Base-by-base conservation (phyloP, 1,140 invertebrate species). In the Anthonomus grandis region DNA sequence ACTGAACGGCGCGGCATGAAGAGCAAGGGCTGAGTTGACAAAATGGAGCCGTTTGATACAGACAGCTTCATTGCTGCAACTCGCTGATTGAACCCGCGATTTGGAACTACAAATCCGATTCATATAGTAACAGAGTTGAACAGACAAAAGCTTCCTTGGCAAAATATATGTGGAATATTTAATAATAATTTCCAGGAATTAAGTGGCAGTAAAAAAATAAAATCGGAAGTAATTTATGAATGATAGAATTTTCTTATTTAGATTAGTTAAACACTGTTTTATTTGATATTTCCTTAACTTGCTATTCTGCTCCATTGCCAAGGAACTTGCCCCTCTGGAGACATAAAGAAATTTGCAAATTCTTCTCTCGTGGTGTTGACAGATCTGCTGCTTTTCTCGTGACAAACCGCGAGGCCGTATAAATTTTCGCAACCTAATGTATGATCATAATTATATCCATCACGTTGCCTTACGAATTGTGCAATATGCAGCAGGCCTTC, bases 361-460 rank as follows among this genome's bases (percentile, higher is more conserved):
- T 44, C 6, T 18, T 44, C 41, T 13, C 41, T 4, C n/a, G n/a
- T n/a, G n/a, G n/a, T n/a, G n/a, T n/a, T n/a, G n/a, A n/a, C n/a
- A n/a, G n/a, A n/a, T n/a, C n/a, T n/a, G n/a, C n/a, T n/a, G n/a
- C n/a, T n/a, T n/a, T n/a, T n/a, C n/a, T n/a, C 8, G 22, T 22
- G 13, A 4, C 5, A 19, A 4, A 9, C 6, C 8, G 6, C 5
- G 19, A 21, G 6, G 8, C 13, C 44, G 4, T 6, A n/a, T 25
- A 18, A 47, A 36, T 19, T 34, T 36, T 21, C 6, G 8, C 34
- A 6, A 4, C 12, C n/a, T 23, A 59, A 52, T 12, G 64, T 70
- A 59, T 73, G 60, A 42, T 74, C 64, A 66, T 61, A 71, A 44
- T 50, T 67, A 58, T 61, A 62, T 25, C 68, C n/a, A n/a, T n/a